These are phyloP conservation scores for Oophaga sylvatica DNA, from an alignment of 2,797 vertebrate genomes.

Conservation along the genomic window DNA sequence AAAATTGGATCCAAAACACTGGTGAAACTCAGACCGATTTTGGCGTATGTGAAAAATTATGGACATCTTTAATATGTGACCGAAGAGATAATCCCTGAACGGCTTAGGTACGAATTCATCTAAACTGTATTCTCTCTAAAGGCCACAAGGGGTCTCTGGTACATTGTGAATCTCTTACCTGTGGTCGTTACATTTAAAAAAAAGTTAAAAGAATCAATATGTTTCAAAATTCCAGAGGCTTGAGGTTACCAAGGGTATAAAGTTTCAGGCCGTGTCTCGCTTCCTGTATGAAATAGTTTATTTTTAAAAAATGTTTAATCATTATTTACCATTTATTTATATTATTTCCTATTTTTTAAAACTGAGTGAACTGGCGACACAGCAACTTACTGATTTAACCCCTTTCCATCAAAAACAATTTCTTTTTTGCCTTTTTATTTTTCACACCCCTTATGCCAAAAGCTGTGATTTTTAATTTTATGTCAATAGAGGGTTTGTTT, in stretches of 20 bases:
- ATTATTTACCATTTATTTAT: too few relatives aligned
- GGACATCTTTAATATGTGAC: background rate
- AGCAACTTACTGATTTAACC: too few relatives aligned
- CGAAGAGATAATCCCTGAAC: background rate
- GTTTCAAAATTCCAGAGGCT: background rate
- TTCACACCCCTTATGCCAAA: too few relatives aligned
- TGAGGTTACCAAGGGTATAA: background rate
- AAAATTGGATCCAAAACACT: too few relatives aligned
- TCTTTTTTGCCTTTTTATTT: too few relatives aligned
- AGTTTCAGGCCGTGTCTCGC: background rate
- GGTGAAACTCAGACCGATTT: background rate
- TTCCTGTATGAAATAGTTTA: background rate
- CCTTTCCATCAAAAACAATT: too few relatives aligned
- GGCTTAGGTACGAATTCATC: background rate
- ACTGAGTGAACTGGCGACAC: too few relatives aligned
- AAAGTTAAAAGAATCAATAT: conserved; percentile 21
- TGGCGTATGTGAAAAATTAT: background rate
- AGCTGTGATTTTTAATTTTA: too few relatives aligned
- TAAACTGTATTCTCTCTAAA: background rate
- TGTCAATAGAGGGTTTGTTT: too few relatives aligned
- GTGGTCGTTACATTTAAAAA: background rate
- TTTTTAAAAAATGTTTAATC: background rate
- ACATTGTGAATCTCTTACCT: background rate
- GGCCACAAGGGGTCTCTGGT: conserved; percentile 1
- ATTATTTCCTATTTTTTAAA: too few relatives aligned